A percentile compares a stretch with the other conserved stretches of the same genome.
phyloP scores from a whole-genome alignment of 2,113 vertebrate species.

The Chloropsis hardwickii region DNA sequence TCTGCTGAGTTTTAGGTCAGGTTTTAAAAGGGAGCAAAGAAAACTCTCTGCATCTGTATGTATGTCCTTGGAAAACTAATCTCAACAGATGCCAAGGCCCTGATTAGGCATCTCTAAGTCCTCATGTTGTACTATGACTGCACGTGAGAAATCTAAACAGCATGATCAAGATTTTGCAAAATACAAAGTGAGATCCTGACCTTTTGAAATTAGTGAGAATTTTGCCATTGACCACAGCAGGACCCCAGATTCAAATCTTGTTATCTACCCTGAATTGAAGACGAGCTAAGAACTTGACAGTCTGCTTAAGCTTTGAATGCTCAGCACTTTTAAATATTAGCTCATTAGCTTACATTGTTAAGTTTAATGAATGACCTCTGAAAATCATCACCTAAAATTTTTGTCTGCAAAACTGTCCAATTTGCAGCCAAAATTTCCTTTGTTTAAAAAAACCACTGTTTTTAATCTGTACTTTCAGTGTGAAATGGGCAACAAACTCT shows the following conservation, averaged over 20 bases:
- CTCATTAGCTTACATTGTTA: not conserved
- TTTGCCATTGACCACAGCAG: not conserved
- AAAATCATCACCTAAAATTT: not conserved
- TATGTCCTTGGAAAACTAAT: not conserved
- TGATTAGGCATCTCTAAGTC: not conserved
- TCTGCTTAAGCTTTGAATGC: not conserved
- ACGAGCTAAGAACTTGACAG: not conserved
- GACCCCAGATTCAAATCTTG: not conserved
- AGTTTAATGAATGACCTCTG: not conserved
- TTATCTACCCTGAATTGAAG: not conserved
- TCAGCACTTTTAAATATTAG: not conserved
- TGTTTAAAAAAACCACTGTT: not conserved
- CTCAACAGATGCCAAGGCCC: not conserved
- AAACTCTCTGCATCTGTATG: not conserved
- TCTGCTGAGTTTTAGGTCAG: constrained; percentile 7
- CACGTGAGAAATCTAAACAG: not conserved
- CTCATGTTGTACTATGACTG: not conserved
- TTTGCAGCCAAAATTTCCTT: not conserved
- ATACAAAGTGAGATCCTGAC: not conserved
- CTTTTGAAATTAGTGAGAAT: not conserved
- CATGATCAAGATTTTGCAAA: not conserved
- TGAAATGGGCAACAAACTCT: not conserved
- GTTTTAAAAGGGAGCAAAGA: not conserved
- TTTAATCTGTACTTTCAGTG: not conserved
- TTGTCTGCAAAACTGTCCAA: not conserved